Evolutionary conservation across 2,888 invertebrate species (phyloP).

Genomic region (Leucoma salicis): DNA sequence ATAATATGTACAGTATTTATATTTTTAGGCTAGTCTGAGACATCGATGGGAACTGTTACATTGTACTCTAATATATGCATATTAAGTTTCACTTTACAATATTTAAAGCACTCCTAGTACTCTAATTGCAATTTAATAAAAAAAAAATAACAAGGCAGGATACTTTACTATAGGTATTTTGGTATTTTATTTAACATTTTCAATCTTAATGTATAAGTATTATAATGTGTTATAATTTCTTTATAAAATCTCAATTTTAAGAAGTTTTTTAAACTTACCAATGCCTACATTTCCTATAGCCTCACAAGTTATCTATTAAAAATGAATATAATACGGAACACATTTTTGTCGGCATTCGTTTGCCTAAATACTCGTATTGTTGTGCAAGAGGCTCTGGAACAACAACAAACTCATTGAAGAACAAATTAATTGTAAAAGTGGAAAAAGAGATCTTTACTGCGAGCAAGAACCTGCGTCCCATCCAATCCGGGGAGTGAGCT

Average conservation of each 20-base stretch:
- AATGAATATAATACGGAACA: constrained; percentile 37
- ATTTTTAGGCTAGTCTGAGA: not conserved
- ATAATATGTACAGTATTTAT: constrained; percentile 6
- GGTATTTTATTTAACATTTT: no score
- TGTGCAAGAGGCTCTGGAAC: constrained; percentile 14
- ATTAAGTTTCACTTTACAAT: constrained; percentile 19
- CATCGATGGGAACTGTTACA: not conserved
- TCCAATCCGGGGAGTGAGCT: no score
- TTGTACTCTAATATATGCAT: constrained; percentile 18
- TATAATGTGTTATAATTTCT: constrained; percentile 10
- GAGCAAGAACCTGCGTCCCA: no score
- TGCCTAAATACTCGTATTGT: constrained; percentile 17
- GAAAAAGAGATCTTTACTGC: no score
- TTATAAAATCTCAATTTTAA: constrained; percentile 13
- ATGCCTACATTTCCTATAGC: constrained; percentile 5
- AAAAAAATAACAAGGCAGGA: constrained; percentile 11
- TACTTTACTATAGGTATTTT: constrained; percentile 7
- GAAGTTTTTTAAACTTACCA: constrained; percentile 14
- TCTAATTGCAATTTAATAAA: constrained; percentile 3
- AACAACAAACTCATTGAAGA: constrained; percentile 2
- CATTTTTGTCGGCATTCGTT: constrained; percentile 29
- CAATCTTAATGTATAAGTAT: no score
- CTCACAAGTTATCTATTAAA: constrained; percentile 21
- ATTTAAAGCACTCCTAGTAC: constrained; percentile 29
- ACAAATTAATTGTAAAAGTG: no score